phyloP scores from a whole-genome alignment of 2,113 vertebrate species.

The Caracal caracal region DNA sequence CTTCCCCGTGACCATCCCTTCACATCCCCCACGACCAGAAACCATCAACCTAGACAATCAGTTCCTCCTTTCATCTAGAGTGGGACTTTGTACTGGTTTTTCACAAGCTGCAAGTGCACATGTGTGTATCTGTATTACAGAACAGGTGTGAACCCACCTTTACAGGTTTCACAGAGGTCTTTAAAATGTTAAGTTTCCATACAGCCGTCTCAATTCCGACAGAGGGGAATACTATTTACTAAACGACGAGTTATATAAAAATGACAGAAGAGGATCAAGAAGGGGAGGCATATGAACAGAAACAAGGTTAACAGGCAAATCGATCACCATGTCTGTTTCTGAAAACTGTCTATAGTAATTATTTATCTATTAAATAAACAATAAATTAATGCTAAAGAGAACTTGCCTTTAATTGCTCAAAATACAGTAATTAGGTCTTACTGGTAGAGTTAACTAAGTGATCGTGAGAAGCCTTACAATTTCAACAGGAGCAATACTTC shows the following conservation, averaged over 20 bases:
- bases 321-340: neutral
- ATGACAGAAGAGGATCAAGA: neutral
- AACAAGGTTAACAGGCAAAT: neutral
- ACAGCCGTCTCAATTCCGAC: neutral
- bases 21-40: neutral
- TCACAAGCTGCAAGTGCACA: neutral
- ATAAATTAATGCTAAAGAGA: neutral
- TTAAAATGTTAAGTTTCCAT: neutral
- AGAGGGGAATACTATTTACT: neutral
- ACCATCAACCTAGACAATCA: neutral
- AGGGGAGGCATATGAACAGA: neutral
- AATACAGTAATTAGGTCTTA: neutral
- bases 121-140: neutral
- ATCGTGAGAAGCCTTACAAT: conserved; percentile 89
- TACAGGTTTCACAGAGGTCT: neutral
- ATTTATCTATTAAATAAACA: neutral
- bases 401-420: neutral
- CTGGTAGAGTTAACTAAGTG: neutral
- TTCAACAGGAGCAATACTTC: conserved; percentile 97
- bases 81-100: neutral
- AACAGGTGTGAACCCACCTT: neutral
- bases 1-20: neutral
- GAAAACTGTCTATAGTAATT: neutral
- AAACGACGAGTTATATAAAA: neutral
- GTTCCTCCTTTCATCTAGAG: neutral